Percentiles rank a stretch among this genome's conserved stretches.
Evolutionary conservation across 2,797 vertebrate genomes (phyloP).

Genomic region (Oryzias sinensis): DNA sequence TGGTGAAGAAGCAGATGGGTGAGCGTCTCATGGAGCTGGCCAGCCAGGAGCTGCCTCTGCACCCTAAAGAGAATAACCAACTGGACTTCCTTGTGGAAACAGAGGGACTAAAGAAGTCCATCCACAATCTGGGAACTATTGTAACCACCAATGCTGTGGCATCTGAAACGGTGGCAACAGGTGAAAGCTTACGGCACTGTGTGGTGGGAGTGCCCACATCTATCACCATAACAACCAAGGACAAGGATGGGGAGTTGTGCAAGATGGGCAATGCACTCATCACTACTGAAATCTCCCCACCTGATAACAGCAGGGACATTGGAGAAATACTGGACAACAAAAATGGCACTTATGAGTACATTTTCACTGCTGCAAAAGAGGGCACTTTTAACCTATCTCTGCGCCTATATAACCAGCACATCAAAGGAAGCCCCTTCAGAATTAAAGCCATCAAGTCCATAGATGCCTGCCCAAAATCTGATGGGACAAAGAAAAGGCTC

Average conservation of each 20-base stretch:
- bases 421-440: constrained; percentile 94
- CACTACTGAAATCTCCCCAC: constrained; percentile 84
- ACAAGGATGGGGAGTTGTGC: constrained; percentile 93
- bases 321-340: constrained; percentile 95
- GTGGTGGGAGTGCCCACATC: constrained; percentile 88
- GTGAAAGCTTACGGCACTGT: constrained; percentile 91
- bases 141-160: constrained; percentile 93
- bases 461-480: constrained; percentile 83
- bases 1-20: constrained; percentile 97
- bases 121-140: constrained; percentile 93
- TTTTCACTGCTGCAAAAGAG: constrained; percentile 89
- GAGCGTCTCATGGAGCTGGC: constrained; percentile 90
- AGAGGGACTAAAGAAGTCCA: constrained; percentile 93
- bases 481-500: constrained; percentile 87
- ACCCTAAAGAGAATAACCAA: constrained; percentile 92
- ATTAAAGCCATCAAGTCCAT: constrained; percentile 87
- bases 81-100: constrained; percentile 93
- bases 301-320: constrained; percentile 81
- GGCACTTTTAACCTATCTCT: constrained; percentile 89
- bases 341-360: constrained; percentile 93
- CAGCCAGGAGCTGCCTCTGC: constrained; percentile 84
- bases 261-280: constrained; percentile 91
- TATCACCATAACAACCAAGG: constrained; percentile 92
- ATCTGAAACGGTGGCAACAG: constrained; percentile 91
- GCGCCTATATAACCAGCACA: constrained; percentile 91